A percentile compares a stretch with the other conserved stretches of the same genome.
These are phyloP conservation scores for Phasia obesa DNA, from an alignment of 2,888 invertebrate species.

Conservation along the genomic window DNA sequence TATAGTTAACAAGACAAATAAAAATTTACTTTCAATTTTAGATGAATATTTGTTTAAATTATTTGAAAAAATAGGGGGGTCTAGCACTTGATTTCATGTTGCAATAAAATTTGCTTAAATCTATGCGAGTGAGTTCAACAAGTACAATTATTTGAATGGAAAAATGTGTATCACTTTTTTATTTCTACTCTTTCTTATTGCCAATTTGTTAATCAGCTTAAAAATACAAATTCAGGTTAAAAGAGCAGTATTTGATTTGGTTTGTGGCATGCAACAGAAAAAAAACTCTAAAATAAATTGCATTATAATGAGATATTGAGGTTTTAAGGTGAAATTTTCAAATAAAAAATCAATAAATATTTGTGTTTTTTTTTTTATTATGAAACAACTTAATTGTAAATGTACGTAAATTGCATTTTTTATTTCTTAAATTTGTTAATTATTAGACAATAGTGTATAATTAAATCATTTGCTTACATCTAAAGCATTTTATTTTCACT, in stretches of 20 bases:
- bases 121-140: too few relatives aligned
- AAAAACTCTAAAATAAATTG: constrained; percentile 31
- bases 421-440: neutral
- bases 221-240: constrained; percentile 68
- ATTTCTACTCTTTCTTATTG: constrained; percentile 9
- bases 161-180: constrained; percentile 15
- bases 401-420: neutral
- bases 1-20: constrained; percentile 18
- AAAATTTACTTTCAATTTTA: constrained; percentile 55
- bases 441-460: constrained; percentile 22
- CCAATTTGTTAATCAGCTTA: constrained; percentile 68
- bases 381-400: constrained; percentile 8
- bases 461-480: constrained; percentile 54
- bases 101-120: constrained; percentile 19
- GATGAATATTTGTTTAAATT: constrained; percentile 28
- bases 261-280: constrained; percentile 11
- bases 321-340: constrained; percentile 51
- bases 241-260: constrained; percentile 49
- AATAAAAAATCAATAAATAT: constrained; percentile 34
- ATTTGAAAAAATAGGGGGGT: constrained; percentile 11
- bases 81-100: constrained; percentile 21
- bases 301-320: constrained; percentile 48
- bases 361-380: constrained; percentile 28
- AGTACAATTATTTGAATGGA: neutral
- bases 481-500: constrained; percentile 74